Base-by-base conservation (phyloP, 2,113 vertebrate species). In the Butorides virescens region DNA sequence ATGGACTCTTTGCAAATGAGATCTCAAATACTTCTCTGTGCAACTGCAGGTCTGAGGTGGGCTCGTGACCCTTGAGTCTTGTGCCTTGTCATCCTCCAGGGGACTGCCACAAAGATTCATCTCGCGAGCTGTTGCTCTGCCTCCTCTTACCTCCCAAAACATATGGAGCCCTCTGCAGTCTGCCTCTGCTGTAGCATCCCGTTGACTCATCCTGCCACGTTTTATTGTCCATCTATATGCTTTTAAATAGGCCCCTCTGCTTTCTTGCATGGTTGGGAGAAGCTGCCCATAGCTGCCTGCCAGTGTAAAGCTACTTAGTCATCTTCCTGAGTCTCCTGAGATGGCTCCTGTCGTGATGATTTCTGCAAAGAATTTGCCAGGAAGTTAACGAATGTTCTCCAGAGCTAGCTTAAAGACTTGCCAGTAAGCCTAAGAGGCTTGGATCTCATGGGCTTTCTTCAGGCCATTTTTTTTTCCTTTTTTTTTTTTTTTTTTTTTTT, bases 1-100 rank as follows among this genome's bases (percentile, higher is more conserved):
- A 18, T 0, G 2, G 55, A 27, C 29, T 50, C 36, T 23, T 50
- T 36, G 9, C 0, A 4, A 53, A 34, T 52, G 58, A 10, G 9
- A 27, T 1, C 47, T 77, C 19, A 17, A 10, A 26, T 53, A 53
- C 16, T 11, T 67, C 52, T 46, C 36, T 10, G 23, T 59, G 49
- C 50, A 82, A 42, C 74, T 44, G 34, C 42, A 78, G 52, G 42
- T 65, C 71, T 83, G 62, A 83, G 83, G 8, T 2, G 3, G 59
- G 25, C 16, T 85, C 1, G 1, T 56, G 22, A 32, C 6, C 4
- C 22, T 39, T 5, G 20, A 65, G 39, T 63, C 29, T 44, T 79
- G 19, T 61, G 44, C 26, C 73, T 61, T 47, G 36, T 87, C 39
- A 36, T 46, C 36, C n/a, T 30, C 14, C 13, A 13, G 65, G 17